phyloP scores from a whole-genome alignment of 2,888 invertebrate genomes.

The Graphium colonna region DNA sequence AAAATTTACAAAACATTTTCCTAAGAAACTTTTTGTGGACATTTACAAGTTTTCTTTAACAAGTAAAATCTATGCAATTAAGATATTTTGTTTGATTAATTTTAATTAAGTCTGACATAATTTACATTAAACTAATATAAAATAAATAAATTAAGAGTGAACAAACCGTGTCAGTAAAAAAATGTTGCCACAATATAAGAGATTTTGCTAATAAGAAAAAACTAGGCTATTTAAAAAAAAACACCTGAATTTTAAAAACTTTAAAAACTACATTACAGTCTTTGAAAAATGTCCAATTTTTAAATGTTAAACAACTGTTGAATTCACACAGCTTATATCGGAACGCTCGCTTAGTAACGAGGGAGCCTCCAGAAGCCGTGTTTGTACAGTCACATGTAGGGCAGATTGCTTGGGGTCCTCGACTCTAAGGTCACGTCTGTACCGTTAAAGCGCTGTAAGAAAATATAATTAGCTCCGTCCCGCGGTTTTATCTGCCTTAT shows the following conservation, averaged over 20 bases:
- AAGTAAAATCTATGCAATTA: no score
- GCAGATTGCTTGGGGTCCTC: slow-evolving; percentile 60
- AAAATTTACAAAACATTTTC: background rate
- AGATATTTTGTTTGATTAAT: no score
- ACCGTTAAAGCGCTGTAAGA: slow-evolving; percentile 40
- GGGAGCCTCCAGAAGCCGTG: slow-evolving; percentile 55
- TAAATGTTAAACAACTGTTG: background rate
- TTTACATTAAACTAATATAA: no score
- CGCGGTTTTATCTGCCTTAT: no score
- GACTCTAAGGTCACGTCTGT: slow-evolving; percentile 35
- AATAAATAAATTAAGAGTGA: background rate
- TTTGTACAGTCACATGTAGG: slow-evolving; percentile 67
- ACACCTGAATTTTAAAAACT: background rate
- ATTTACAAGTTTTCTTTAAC: no score
- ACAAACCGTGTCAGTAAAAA: background rate
- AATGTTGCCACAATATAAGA: background rate
- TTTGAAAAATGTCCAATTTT: background rate
- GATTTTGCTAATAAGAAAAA: background rate
- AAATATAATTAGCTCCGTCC: no score
- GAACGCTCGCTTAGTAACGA: slow-evolving; percentile 23
- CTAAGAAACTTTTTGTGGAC: no score
- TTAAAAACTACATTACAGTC: background rate
- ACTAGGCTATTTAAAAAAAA: background rate
- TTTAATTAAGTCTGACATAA: no score
- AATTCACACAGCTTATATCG: background rate